A percentile compares a stretch with the other conserved stretches of the same genome.
These are phyloP conservation scores for Eutolmus rufibarbis DNA, from an alignment of 2,888 invertebrate species.

Conservation along the genomic window DNA sequence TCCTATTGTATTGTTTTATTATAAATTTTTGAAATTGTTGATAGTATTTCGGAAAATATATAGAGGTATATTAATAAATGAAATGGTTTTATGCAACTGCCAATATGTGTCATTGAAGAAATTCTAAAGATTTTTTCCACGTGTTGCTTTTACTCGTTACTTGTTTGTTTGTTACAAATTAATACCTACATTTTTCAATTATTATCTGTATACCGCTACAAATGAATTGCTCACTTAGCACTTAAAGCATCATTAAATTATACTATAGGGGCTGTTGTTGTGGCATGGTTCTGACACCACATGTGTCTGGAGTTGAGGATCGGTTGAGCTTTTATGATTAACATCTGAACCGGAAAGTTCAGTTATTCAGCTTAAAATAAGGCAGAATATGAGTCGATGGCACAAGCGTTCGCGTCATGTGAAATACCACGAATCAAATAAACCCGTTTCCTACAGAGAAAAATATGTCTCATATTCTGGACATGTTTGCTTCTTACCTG, in stretches of 20 bases:
- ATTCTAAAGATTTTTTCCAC: no score
- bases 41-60: no score
- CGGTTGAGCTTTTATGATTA: neutral
- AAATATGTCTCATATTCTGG: neutral
- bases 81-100: no score
- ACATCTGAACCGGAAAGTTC: constrained; percentile 26
- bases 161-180: neutral
- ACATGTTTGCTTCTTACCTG: constrained; percentile 47
- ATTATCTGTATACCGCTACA: neutral
- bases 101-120: no score
- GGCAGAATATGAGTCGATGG: neutral
- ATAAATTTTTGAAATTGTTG: neutral
- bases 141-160: neutral
- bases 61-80: no score
- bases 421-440: neutral
- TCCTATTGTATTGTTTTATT: neutral
- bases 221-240: neutral
- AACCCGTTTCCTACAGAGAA: neutral
- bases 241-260: neutral
- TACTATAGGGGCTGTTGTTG: neutral
- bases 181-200: neutral
- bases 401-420: neutral
- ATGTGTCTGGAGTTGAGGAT: neutral
- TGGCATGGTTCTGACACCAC: neutral
- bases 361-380: neutral